These are phyloP conservation scores for Rhadina sibilatrix DNA, from an alignment of 2,113 vertebrate species.

Conservation along the genomic window DNA sequence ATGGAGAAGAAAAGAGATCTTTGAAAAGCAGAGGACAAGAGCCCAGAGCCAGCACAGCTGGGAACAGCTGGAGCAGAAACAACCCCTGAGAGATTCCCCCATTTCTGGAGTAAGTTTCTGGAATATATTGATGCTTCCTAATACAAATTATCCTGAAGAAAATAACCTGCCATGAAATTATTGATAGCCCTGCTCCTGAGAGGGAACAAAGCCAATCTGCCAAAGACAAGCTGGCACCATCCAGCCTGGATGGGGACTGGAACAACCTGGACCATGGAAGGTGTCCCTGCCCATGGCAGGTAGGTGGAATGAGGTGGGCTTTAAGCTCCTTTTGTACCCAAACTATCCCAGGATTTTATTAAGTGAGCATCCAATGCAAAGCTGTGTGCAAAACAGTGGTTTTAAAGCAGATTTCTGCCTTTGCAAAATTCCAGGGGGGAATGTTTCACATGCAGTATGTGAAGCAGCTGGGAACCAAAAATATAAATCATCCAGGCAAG, in stretches of 20 bases:
- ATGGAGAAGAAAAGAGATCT: neutral
- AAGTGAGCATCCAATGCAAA: neutral
- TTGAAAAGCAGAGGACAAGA: neutral
- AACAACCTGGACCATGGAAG: neutral
- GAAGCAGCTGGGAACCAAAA: neutral
- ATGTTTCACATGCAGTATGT: neutral
- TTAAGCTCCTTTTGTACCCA: neutral
- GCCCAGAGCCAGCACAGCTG: neutral
- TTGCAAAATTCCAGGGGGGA: neutral
- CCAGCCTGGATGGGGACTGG: neutral
- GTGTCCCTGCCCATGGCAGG: neutral
- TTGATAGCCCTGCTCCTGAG: neutral
- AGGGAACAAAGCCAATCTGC: neutral
- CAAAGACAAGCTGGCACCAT: no score
- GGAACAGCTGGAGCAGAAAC: neutral
- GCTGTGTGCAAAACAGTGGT: neutral
- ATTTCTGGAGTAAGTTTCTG: neutral
- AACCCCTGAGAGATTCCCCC: fast-evolving
- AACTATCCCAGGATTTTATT: neutral
- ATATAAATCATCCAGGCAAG: neutral
- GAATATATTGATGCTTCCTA: neutral
- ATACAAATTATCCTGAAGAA: neutral
- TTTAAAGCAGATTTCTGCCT: neutral
- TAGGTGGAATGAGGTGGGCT: no score
- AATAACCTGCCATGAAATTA: neutral